Evolutionary conservation across 1,140 invertebrate species (phyloP), one percentile per base, ranked within the genome.

Genomic region (Drosophila nannoptera): DNA sequence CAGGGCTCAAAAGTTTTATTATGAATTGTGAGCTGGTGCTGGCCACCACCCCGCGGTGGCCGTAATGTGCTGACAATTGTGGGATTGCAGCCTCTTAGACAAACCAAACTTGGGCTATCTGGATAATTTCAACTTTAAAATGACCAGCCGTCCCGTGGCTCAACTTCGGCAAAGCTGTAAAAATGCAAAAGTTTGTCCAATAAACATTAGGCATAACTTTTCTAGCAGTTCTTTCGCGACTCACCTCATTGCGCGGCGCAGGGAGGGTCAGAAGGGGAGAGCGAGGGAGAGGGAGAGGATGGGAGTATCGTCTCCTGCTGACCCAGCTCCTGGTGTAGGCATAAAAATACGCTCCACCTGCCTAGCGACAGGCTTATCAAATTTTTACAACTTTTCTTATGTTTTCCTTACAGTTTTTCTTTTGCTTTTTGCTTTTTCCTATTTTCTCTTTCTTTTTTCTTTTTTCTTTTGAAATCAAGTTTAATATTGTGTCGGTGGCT

Each of bases 161-260:
- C 64, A 83, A 83, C 73, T 83, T 84, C 73, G 36, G 16, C 52
- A 77, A 87, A 78, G 65, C 70, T 80, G 75, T 78, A 83, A 87
- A 87, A 83, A 77, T 83, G 67, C 61, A 87, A 87, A 87, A 87
- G 76, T 87, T 87, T 83, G 54, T 43, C 76, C 83, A 87, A 87
- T 87, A 87, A 87, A 87, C 83, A 87, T 87, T 86, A 86, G 78
- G 83, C 74, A 75, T 69, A 87, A 83, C 72, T 87, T 78, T 77
- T 46, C 61, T 52, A 42, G 55, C 54, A 65, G 36, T 65, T 58
- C 53, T 78, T 52, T 66, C 16, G 71, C 75, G 65, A 68, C 76
- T 71, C 69, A 87, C 78, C 75, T 82, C 59, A 69, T 50, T 76
- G 70, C 69, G 74, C 22, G 22, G 22, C 22, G 3, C 1, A 22